A percentile compares a stretch with the other conserved stretches of the same genome.
phyloP scores from a whole-genome alignment of 2,113 vertebrate species.

The Tragulus kanchil region DNA sequence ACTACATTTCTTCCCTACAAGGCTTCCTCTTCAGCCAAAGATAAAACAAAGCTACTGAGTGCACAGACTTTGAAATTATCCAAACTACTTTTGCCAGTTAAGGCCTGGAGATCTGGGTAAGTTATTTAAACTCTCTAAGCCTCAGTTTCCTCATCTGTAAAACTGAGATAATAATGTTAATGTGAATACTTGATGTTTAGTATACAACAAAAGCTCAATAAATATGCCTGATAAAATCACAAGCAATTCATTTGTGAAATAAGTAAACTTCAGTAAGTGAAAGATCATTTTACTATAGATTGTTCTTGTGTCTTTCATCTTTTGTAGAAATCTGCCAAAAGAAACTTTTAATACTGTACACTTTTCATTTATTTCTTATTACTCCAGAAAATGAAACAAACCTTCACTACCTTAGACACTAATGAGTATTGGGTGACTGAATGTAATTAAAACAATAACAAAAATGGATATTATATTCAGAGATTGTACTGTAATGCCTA shows the following conservation, averaged over 20 bases:
- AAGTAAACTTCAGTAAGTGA: neutral
- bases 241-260: neutral
- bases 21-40: neutral
- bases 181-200: neutral
- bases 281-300: neutral
- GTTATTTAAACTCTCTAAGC: neutral
- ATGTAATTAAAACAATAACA: neutral
- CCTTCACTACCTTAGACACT: neutral
- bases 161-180: neutral
- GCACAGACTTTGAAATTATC: neutral
- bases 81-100: neutral
- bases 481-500: neutral
- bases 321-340: neutral
- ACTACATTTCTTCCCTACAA: neutral
- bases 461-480: neutral
- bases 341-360: neutral
- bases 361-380: neutral
- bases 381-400: constrained; percentile 31
- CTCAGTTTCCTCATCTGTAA: neutral
- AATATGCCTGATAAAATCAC: neutral
- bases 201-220: neutral
- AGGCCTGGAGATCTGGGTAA: neutral
- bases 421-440: neutral
- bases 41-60: neutral
- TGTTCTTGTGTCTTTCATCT: neutral